phyloP scores from a whole-genome alignment of 1,140 invertebrate species.

The Bombus difficillimus region DNA sequence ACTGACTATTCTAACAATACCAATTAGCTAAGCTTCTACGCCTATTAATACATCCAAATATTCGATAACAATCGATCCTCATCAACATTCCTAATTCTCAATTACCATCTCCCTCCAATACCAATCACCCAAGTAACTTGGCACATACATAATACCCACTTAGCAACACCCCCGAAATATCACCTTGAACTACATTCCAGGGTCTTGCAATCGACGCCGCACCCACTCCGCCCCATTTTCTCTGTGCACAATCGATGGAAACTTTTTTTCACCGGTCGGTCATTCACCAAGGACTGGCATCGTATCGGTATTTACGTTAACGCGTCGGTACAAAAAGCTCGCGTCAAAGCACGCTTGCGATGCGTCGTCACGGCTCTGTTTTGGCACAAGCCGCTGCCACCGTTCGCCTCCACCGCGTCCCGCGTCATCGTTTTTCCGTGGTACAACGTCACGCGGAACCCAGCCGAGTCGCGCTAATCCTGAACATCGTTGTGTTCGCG shows the following conservation, averaged over 20 bases:
- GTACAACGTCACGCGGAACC: slow-evolving; percentile 60
- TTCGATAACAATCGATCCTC: neutral
- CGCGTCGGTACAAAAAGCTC: slow-evolving; percentile 37
- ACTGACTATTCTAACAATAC: neutral
- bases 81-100: slow-evolving; percentile 5
- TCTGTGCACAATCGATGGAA: no score
- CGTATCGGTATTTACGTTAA: slow-evolving; percentile 55
- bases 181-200: neutral
- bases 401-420: neutral
- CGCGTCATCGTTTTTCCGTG: slow-evolving; percentile 10
- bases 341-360: slow-evolving; percentile 42
- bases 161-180: slow-evolving; percentile 27
- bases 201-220: neutral
- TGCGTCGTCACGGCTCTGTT: slow-evolving; percentile 54
- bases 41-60: neutral
- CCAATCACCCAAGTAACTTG: no score
- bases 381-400: slow-evolving; percentile 48
- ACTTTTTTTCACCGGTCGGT: slow-evolving; percentile 35
- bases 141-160: neutral
- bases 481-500: slow-evolving; percentile 31
- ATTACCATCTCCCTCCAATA: neutral
- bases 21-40: neutral
- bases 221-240: neutral
- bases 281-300: slow-evolving; percentile 60
- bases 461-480: slow-evolving; percentile 40